Evolutionary conservation across 2,888 invertebrate species (phyloP).

Genomic region (Eretmocerus hayati): DNA sequence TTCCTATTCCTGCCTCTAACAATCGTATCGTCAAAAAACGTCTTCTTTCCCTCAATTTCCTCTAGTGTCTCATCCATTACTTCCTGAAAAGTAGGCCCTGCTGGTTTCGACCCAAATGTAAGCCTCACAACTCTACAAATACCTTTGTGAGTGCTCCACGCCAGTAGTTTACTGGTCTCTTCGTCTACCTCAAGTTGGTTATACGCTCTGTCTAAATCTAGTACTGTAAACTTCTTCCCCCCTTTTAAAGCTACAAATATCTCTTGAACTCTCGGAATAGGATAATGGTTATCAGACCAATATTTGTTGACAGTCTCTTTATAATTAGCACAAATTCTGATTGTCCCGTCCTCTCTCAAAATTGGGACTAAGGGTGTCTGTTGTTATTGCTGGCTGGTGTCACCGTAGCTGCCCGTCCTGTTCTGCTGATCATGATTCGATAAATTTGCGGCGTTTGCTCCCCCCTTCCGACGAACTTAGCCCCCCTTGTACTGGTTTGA

Average conservation of each 20-base stretch:
- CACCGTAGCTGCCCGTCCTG: slow-evolving; percentile 16
- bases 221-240: slow-evolving; percentile 22
- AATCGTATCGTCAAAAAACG: too few relatives aligned
- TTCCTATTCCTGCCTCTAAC: neutral
- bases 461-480: slow-evolving; percentile 9
- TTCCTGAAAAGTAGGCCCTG: slow-evolving; percentile 35
- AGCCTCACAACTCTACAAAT: slow-evolving; percentile 26
- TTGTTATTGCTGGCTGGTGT: neutral
- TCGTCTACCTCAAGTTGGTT: slow-evolving; percentile 32
- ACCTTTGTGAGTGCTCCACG: slow-evolving; percentile 28
- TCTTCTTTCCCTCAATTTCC: too few relatives aligned
- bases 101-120: slow-evolving; percentile 36
- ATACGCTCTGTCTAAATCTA: slow-evolving; percentile 30
- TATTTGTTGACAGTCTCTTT: slow-evolving; percentile 30
- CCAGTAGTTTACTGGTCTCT: slow-evolving; percentile 25
- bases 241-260: slow-evolving; percentile 25
- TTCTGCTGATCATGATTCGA: too few relatives aligned
- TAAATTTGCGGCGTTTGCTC: too few relatives aligned
- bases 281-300: slow-evolving; percentile 28
- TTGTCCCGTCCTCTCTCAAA: neutral
- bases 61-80: too few relatives aligned
- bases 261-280: slow-evolving; percentile 29
- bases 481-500: slow-evolving; percentile 10
- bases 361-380: neutral
- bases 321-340: slow-evolving; percentile 27